phyloP scores from a whole-genome alignment of 2,113 vertebrate species.

The Sebastes fasciatus region DNA sequence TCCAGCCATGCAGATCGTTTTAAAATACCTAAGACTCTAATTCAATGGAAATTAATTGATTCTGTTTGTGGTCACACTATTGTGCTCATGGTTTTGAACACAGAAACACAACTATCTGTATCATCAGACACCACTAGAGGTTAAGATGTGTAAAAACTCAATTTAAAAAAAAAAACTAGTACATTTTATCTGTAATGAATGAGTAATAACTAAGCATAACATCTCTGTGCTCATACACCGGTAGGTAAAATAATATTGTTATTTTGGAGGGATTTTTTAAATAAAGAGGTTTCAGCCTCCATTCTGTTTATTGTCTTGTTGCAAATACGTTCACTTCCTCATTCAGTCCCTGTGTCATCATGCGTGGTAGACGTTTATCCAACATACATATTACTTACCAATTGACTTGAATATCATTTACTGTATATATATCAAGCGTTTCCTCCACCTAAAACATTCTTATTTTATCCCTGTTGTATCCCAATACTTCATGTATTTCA shows the following conservation, averaged over 20 bases:
- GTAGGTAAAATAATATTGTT: not conserved
- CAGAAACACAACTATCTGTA: not conserved
- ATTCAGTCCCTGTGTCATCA: constrained; percentile 4
- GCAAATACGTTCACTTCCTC: constrained; percentile 20
- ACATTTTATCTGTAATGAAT: constrained; percentile 2
- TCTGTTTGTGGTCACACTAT: not conserved
- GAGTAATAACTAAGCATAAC: not conserved
- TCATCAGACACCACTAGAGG: not conserved
- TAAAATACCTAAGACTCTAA: too few species aligned
- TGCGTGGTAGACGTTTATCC: constrained; percentile 2
- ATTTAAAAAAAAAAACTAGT: not conserved
- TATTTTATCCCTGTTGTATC: constrained; percentile 51
- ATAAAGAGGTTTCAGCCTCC: constrained; percentile 11
- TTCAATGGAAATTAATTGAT: not conserved
- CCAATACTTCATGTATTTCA: constrained; percentile 67
- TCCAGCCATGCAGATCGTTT: too few species aligned
- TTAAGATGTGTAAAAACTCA: not conserved
- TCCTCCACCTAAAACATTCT: constrained; percentile 14
- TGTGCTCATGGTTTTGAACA: constrained; percentile 1
- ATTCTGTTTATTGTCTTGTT: not conserved
- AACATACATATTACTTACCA: constrained; percentile 29
- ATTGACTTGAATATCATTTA: constrained; percentile 64
- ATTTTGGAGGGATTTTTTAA: not conserved
- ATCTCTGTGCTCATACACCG: not conserved
- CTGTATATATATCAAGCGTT: constrained; percentile 42